phyloP scores from a whole-genome alignment of 1,140 invertebrate species.

The Gryllus bimaculatus region DNA sequence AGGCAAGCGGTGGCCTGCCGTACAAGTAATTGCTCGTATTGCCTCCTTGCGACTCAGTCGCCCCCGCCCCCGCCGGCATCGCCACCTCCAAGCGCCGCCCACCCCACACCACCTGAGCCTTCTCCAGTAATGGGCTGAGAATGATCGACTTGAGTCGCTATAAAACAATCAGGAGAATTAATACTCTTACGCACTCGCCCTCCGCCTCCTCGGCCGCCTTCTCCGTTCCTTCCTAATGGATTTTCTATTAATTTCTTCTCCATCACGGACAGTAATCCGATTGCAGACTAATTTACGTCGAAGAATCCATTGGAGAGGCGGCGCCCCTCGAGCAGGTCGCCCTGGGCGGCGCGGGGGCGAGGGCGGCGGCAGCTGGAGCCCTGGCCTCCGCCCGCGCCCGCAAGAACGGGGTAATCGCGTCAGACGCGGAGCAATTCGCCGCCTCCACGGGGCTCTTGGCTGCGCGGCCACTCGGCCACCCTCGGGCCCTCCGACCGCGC shows the following conservation, averaged over 20 bases:
- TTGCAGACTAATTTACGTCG: conserved; percentile 15
- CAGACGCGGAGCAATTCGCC: no score
- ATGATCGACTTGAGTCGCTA: conserved; percentile 9
- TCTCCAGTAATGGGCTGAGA: neutral
- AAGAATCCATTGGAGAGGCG: neutral
- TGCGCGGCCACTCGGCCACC: no score
- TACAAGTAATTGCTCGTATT: no score
- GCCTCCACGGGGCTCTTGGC: no score
- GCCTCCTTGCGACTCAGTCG: no score
- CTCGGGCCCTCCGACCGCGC: no score
- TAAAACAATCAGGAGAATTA: conserved; percentile 18
- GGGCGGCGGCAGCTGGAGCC: neutral
- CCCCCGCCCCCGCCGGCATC: no score
- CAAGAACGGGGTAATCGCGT: neutral
- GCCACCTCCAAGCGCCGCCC: no score
- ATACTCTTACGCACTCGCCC: conserved; percentile 14
- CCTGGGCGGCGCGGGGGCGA: no score
- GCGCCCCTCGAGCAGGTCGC: no score
- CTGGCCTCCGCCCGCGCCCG: no score
- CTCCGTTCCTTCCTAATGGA: conserved; percentile 8
- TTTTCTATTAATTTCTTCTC: conserved; percentile 17
- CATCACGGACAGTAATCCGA: conserved; percentile 12
- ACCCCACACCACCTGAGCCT: neutral
- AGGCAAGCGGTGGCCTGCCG: no score
- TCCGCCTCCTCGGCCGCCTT: neutral